Evolutionary conservation across 2,888 invertebrate genomes (phyloP), one percentile per base, ranked within the genome.

Genomic region (Crematogaster levior): DNA sequence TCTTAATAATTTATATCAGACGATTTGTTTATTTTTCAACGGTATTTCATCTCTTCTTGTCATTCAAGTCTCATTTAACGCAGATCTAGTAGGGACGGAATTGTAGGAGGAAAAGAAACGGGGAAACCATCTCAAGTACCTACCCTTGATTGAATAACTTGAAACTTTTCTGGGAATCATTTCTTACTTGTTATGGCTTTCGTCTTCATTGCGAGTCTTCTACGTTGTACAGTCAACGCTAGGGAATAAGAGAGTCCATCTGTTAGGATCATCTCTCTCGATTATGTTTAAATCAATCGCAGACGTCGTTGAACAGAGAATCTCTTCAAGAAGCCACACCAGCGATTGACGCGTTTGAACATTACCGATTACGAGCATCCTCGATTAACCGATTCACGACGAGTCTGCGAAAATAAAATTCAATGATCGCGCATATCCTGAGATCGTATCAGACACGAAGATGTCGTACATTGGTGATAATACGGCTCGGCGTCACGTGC

Each of bases 141-240:
- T 53, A 56, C 21, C 51, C 34, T 48, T 48, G 68, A 56, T 70
- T 70, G 63, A 43, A 43, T 43, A 65, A 65, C 40, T 65, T 27
- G 70, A 70, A 70, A 70, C 70, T 70, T n/a, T n/a, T 70, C 10
- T 21, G 6, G 30, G 30, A 61, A 73, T 61, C 61, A 43, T 70
- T 70, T 56, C 70, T 70, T 58, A 70, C 58, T 70, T 70, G 58
- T 37, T 70, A 70, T 37, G 18, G 12, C 37, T 37, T 56, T 56
- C 21, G 56, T 34, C 73, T 43, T 60, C 30, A 10, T 43, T 30
- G 30, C 73, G 15, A 61, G 40, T 1, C 18, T 24, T 34, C 6
- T 34, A 6, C 37, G 70, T 37, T 43, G 27, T 18, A 40, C 21
- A 24, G 53, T 70, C 37, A 37, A 18, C 21, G 12, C 37, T 56